These are phyloP conservation scores for Eumaeus atala DNA, from an alignment of 1,140 invertebrate species.

Conservation along the genomic window DNA sequence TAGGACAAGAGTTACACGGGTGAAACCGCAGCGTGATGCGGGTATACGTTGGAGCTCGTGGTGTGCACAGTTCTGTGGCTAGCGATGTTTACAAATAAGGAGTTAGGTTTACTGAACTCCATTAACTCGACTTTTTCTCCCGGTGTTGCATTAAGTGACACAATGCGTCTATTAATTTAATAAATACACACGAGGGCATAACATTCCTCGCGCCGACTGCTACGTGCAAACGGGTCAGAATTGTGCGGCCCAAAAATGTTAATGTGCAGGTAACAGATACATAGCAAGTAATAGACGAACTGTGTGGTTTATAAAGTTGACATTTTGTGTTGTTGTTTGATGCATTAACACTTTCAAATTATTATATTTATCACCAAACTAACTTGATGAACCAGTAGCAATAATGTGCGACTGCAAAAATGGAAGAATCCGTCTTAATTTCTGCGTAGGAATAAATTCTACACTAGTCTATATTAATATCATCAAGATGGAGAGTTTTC, in stretches of 20 bases:
- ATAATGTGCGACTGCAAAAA: too few relatives aligned
- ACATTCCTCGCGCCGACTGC: neutral
- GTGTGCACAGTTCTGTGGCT: constrained; percentile 14
- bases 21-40: neutral
- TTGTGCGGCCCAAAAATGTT: neutral
- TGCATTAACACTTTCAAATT: too few relatives aligned
- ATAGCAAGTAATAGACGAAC: too few relatives aligned
- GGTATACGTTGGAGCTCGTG: neutral
- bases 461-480: too few relatives aligned
- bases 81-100: constrained; percentile 56
- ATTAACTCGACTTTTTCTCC: constrained; percentile 21
- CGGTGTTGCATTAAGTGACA: constrained; percentile 14
- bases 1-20: too few relatives aligned
- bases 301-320: too few relatives aligned
- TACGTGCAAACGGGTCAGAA: neutral
- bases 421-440: too few relatives aligned
- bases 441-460: too few relatives aligned
- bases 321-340: neutral
- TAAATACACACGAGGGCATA: constrained; percentile 14
- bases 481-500: too few relatives aligned
- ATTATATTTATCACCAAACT: too few relatives aligned
- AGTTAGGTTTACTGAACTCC: constrained; percentile 30
- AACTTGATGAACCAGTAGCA: too few relatives aligned
- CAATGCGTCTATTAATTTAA: constrained; percentile 30
- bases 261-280: too few relatives aligned